A percentile compares a stretch with the other conserved stretches of the same genome.
phyloP scores from a whole-genome alignment of 2,888 invertebrate genomes.

The Nymphalis urticae region DNA sequence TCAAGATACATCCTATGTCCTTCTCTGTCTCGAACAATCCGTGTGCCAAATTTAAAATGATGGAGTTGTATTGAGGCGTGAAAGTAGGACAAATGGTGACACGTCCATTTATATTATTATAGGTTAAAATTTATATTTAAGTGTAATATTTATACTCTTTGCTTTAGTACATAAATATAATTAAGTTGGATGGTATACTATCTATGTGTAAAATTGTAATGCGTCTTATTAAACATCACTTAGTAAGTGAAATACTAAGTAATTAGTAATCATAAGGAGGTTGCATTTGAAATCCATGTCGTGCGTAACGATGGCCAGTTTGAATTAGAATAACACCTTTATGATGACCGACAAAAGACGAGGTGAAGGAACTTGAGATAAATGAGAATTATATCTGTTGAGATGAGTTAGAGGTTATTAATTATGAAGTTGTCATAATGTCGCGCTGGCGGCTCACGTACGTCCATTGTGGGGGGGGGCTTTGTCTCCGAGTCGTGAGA shows the following conservation, averaged over 20 bases:
- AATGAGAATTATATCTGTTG: slow-evolving; percentile 79
- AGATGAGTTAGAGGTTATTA: slow-evolving; percentile 79
- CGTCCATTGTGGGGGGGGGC: slow-evolving; percentile 58
- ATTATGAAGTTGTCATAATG: slow-evolving; percentile 80
- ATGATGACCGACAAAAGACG: slow-evolving; percentile 69
- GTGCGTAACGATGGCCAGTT: slow-evolving; percentile 76
- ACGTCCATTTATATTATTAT: neutral
- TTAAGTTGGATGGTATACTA: too few species aligned
- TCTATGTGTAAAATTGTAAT: too few species aligned
- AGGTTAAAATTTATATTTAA: too few species aligned
- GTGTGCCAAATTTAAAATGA: neutral
- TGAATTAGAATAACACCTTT: slow-evolving; percentile 77
- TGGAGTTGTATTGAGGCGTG: neutral
- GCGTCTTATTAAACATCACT: neutral
- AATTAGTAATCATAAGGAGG: slow-evolving; percentile 44
- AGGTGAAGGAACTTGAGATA: slow-evolving; percentile 78
- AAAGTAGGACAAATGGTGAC: neutral
- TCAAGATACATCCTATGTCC: too few species aligned
- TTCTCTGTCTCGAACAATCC: neutral
- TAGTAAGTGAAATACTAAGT: slow-evolving; percentile 26
- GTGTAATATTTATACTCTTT: too few species aligned
- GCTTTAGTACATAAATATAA: too few species aligned
- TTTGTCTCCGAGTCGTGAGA: slow-evolving; percentile 77
- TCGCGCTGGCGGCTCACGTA: slow-evolving; percentile 70
- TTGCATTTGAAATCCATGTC: slow-evolving; percentile 59